Percentiles rank a stretch among this genome's conserved stretches.
These are phyloP conservation scores for Aurelia coerulea DNA, from an alignment of 30 jellyfish, hydroid and myxozoan genomes.

Conservation along the genomic window DNA sequence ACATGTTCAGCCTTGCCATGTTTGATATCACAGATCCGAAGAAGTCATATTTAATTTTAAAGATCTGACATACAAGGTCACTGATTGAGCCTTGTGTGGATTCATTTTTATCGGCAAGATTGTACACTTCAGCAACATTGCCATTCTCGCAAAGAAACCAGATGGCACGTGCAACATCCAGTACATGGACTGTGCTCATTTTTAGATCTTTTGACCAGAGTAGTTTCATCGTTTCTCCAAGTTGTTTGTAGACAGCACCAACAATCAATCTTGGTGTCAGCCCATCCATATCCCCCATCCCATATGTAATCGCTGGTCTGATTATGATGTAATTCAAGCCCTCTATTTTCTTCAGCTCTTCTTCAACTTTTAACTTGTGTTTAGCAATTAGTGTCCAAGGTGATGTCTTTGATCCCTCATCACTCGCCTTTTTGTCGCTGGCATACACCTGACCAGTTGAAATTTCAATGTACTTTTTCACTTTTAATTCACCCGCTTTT, in stretches of 20 bases:
- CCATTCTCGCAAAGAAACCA: conserved; percentile 90
- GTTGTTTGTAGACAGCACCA: conserved; percentile 95
- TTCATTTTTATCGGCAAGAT: conserved; percentile 82
- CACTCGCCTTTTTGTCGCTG: conserved; percentile 92
- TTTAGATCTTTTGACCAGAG: conserved; percentile 93
- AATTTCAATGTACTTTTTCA: conserved; percentile 78
- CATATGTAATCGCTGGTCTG: conserved; percentile 93
- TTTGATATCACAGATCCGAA: conserved; percentile 89
- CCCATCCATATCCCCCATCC: conserved; percentile 88
- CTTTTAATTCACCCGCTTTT: conserved; percentile 81
- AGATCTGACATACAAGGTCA: conserved; percentile 81
- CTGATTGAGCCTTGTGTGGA: conserved; percentile 94
- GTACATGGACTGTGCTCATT: conserved; percentile 93
- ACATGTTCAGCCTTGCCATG: conserved; percentile 92
- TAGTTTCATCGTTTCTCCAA: conserved; percentile 92
- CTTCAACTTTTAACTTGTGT: conserved; percentile 81
- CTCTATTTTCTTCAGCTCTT: conserved; percentile 62
- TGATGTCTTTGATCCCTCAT: conserved; percentile 73
- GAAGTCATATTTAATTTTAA: conserved; percentile 85
- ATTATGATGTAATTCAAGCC: conserved; percentile 76
- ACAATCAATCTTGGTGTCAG: conserved; percentile 90
- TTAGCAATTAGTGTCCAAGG: conserved; percentile 95
- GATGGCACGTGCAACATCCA: conserved; percentile 90
- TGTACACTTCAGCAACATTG: conserved; percentile 64
- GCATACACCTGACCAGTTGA: conserved; percentile 94